Percentiles rank a stretch among this genome's conserved stretches.
Conservation (phyloP, 2,113 vertebrate genomes). For the Ictidomys tridecemlineatus region DNA sequence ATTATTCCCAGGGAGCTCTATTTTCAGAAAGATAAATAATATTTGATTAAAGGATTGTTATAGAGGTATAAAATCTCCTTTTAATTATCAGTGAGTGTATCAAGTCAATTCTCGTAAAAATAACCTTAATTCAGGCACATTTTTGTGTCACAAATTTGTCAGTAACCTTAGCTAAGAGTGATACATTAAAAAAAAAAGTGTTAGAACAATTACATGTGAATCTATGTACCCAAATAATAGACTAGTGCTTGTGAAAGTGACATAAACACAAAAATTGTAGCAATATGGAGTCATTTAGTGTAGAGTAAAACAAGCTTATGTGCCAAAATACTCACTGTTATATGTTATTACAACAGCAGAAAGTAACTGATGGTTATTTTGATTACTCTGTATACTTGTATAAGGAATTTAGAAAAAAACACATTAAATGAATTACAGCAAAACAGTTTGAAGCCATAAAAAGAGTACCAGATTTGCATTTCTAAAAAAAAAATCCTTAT, state of each 20-base stretch:
- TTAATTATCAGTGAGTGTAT: not conserved
- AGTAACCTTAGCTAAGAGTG: not conserved
- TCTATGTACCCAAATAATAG: not conserved
- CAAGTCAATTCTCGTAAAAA: not conserved
- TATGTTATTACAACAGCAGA: not conserved
- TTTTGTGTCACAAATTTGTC: not conserved
- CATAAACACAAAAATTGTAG: not conserved
- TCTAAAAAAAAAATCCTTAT: conserved; percentile 33
- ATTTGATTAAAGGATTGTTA: not conserved
- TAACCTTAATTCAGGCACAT: not conserved
- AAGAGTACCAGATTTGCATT: not conserved
- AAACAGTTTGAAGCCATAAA: not conserved
- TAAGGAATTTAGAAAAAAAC: conserved; percentile 9
- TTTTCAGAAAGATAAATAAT: not conserved
- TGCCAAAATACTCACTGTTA: not conserved
- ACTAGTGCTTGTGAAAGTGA: not conserved
- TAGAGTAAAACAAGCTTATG: not conserved
- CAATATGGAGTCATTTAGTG: not conserved
- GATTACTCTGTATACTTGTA: not conserved
- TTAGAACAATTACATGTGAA: not conserved
- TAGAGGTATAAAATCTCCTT: not conserved
- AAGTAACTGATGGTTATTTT: conserved; percentile 16
- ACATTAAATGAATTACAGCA: not conserved
- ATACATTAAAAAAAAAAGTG: not conserved
- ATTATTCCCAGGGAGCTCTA: not conserved